These are phyloP conservation scores for Nycticebus coucang DNA, from an alignment of 2,113 vertebrate species.

Conservation along the genomic window DNA sequence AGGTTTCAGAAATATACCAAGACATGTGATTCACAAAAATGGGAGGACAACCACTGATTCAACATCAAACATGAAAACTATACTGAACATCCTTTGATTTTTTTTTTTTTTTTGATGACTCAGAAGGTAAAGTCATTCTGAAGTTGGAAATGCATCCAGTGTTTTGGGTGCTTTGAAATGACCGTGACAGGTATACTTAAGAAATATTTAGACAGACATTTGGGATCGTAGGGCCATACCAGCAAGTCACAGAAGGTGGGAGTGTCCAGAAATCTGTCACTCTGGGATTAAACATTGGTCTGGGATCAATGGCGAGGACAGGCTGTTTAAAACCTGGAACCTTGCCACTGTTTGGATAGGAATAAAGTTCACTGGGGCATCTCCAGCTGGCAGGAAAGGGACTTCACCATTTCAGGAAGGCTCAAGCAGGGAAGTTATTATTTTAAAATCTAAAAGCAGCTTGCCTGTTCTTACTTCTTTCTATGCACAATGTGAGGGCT, in stretches of 20 bases:
- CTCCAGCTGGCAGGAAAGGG: slow-evolving; percentile 59
- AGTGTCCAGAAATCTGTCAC: slow-evolving; percentile 40
- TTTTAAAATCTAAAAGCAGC: slow-evolving; percentile 73
- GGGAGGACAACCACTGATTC: neutral
- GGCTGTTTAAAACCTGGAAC: slow-evolving; percentile 59
- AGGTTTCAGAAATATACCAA: slow-evolving; percentile 43
- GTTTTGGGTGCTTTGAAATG: slow-evolving; percentile 40
- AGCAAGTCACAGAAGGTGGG: neutral
- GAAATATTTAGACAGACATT: slow-evolving; percentile 53
- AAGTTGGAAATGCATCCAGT: neutral
- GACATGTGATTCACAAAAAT: slow-evolving; percentile 10
- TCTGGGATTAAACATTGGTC: neutral
- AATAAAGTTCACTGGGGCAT: slow-evolving; percentile 29
- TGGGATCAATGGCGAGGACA: slow-evolving; percentile 1
- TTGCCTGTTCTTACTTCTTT: neutral
- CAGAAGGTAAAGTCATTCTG: slow-evolving; percentile 49
- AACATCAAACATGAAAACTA: neutral
- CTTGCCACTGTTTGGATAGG: slow-evolving; percentile 8
- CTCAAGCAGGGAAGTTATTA: slow-evolving; percentile 37
- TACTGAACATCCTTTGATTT: neutral
- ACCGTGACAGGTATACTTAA: slow-evolving; percentile 12
- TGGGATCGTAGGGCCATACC: neutral
- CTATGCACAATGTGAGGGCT: neutral
- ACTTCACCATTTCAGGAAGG: slow-evolving; percentile 53
- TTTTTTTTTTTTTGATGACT: slow-evolving; percentile 49